Conservation (phyloP, 2,113 vertebrate genomes). For the Tylochromis polylepis region DNA sequence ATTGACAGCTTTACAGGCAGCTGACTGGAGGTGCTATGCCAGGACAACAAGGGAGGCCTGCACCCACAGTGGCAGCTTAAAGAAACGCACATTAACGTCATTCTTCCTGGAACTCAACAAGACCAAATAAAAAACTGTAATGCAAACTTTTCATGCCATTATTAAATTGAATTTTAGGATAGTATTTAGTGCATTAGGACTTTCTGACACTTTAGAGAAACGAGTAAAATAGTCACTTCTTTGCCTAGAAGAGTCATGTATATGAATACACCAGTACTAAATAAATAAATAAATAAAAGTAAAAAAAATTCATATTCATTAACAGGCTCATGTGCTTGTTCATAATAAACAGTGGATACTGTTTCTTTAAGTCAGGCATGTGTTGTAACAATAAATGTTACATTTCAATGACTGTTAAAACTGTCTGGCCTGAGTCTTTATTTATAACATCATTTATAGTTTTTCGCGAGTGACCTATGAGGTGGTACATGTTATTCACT, state of each 20-base stretch:
- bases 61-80: neutral
- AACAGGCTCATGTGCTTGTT: neutral
- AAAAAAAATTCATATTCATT: neutral
- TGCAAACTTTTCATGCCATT: neutral
- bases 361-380: neutral
- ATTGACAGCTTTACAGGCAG: slow-evolving; percentile 68
- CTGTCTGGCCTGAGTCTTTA: neutral
- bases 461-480: neutral
- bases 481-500: neutral
- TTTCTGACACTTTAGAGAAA: neutral
- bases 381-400: neutral
- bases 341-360: neutral
- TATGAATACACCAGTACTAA: too few relatives aligned
- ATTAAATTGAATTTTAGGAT: neutral
- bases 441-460: neutral
- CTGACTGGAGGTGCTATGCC: slow-evolving; percentile 61
- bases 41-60: slow-evolving; percentile 37
- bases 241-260: neutral
- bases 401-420: too few relatives aligned
- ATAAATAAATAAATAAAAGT: too few relatives aligned
- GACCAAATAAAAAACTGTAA: neutral
- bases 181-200: neutral
- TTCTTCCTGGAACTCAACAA: neutral
- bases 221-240: neutral
- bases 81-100: neutral